These are phyloP conservation scores for Luperina testacea DNA, from an alignment of 2,888 invertebrate genomes.

Conservation along the genomic window DNA sequence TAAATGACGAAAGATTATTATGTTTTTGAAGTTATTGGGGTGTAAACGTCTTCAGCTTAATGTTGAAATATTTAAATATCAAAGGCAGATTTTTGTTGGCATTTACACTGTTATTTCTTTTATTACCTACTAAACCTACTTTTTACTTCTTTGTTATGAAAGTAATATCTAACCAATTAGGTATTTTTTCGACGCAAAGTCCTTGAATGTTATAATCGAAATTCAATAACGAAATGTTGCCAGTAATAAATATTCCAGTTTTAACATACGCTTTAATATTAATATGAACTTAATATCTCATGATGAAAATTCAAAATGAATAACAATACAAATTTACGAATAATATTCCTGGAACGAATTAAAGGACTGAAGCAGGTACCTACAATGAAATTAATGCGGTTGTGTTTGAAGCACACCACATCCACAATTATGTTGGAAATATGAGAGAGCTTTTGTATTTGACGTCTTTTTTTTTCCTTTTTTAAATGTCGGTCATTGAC, in stretches of 20 bases:
- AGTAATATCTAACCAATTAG: conserved; percentile 21
- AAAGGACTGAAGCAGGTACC: conserved; percentile 25
- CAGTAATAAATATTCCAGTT: conserved; percentile 25
- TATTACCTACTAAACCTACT: conserved; percentile 7
- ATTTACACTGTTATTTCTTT: conserved; percentile 31
- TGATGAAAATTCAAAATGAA: conserved; percentile 53
- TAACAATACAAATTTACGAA: conserved; percentile 39
- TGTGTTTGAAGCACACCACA: conserved; percentile 47
- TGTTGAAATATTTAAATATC: conserved; percentile 43
- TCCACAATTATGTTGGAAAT: conserved; percentile 50
- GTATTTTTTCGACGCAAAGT: background rate
- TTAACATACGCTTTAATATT: conserved; percentile 27
- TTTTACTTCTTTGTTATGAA: conserved; percentile 17
- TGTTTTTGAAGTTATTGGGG: conserved; percentile 59
- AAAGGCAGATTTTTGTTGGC: conserved; percentile 36
- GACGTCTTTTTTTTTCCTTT: background rate
- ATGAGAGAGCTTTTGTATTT: conserved; percentile 30
- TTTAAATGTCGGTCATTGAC: conserved; percentile 1
- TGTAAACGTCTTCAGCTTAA: conserved; percentile 50
- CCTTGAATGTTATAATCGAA: background rate
- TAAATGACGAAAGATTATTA: conserved; percentile 63
- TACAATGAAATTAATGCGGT: conserved; percentile 60
- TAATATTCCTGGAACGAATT: conserved; percentile 37
- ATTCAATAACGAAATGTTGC: conserved; percentile 33
- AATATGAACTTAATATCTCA: conserved; percentile 31